phyloP scores from a whole-genome alignment of 2,113 vertebrate species.

The Scomber colias region DNA sequence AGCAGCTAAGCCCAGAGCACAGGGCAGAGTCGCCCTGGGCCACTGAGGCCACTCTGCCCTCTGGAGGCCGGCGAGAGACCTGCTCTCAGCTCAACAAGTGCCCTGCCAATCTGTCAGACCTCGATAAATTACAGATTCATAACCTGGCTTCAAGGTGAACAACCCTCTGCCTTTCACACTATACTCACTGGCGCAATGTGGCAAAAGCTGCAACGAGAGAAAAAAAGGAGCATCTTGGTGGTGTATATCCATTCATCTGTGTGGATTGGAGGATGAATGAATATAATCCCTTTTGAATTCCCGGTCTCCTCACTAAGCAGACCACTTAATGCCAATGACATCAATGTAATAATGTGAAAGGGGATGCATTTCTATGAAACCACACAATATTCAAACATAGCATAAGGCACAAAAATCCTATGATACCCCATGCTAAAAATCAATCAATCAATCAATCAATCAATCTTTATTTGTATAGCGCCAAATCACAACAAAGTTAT shows the following conservation, averaged over 20 bases:
- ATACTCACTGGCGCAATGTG: constrained; percentile 13
- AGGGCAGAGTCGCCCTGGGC: constrained; percentile 32
- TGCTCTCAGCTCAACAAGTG: constrained; percentile 63
- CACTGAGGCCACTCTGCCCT: constrained; percentile 62
- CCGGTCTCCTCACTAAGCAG: constrained; percentile 71
- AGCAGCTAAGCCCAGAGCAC: constrained; percentile 77
- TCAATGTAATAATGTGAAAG: constrained; percentile 70
- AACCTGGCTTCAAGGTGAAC: constrained; percentile 28
- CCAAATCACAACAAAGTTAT: too few species aligned
- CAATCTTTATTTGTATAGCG: too few species aligned
- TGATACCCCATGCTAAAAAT: constrained; percentile 51
- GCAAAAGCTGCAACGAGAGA: too few species aligned
- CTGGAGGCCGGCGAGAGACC: constrained; percentile 64
- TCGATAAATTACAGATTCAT: constrained; percentile 35
- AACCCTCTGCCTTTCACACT: constrained; percentile 1
- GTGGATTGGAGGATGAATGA: constrained; percentile 73
- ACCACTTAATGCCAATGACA: constrained; percentile 77
- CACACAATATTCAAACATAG: constrained; percentile 61
- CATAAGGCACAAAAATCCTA: constrained; percentile 61
- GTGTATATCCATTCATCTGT: constrained; percentile 58
- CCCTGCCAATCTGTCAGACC: constrained; percentile 41
- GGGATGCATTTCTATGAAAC: constrained; percentile 66
- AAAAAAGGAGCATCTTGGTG: constrained; percentile 31
- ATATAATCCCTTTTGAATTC: constrained; percentile 74
- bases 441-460: too few species aligned